Conservation (phyloP, 2,797 vertebrate species). For the Danio kyathit region DNA sequence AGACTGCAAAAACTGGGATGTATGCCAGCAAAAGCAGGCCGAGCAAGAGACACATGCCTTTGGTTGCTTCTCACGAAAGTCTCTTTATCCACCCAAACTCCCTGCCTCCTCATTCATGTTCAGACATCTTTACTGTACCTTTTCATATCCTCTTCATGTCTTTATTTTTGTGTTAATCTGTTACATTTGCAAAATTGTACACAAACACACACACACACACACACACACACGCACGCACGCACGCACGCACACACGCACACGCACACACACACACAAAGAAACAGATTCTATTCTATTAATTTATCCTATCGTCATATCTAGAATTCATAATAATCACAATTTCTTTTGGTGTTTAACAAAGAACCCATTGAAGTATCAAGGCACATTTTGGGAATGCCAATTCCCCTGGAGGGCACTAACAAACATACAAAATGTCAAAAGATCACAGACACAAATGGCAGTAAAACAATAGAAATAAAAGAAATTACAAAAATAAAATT, state of each 20-base stretch:
- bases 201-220: too few species aligned
- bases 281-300: too few species aligned
- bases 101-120: too few species aligned
- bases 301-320: background rate
- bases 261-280: too few species aligned
- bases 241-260: too few species aligned
- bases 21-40: too few species aligned
- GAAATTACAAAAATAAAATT: background rate
- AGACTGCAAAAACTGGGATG: too few species aligned
- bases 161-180: background rate
- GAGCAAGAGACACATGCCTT: too few species aligned
- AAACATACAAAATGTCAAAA: background rate
- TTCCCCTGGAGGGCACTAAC: background rate
- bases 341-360: background rate
- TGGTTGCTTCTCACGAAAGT: too few species aligned
- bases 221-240: too few species aligned
- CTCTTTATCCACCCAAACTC: too few species aligned
- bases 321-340: background rate
- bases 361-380: slow-evolving; percentile 24
- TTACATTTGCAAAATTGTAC: background rate
- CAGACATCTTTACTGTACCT: background rate
- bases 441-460: background rate
- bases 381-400: slow-evolving; percentile 58
- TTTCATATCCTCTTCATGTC: background rate
- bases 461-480: background rate